phyloP scores from a whole-genome alignment of 2,888 invertebrate genomes.

The Tetragonisca angustula region DNA sequence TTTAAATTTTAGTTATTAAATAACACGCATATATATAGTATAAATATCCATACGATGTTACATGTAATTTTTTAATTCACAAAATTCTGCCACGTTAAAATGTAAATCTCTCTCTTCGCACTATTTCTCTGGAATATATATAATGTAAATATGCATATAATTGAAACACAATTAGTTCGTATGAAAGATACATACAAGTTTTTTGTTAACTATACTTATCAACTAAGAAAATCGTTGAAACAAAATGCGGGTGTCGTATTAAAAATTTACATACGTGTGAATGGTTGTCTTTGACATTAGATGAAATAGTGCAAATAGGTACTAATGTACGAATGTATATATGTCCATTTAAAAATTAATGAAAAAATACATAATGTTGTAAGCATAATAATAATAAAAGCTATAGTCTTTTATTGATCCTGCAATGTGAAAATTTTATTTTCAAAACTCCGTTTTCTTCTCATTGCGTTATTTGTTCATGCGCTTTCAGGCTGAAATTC shows the following conservation, averaged over 20 bases:
- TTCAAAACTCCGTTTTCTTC: conserved; percentile 3
- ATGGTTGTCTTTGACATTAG: conserved; percentile 25
- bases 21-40: not conserved
- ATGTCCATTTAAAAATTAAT: conserved; percentile 26
- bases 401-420: not conserved
- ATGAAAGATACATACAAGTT: not conserved
- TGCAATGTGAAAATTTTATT: conserved; percentile 2
- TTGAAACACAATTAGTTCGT: conserved; percentile 4
- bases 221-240: conserved; percentile 1
- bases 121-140: conserved; percentile 13
- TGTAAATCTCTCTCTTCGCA: conserved; percentile 11
- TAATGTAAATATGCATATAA: conserved; percentile 5
- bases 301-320: conserved; percentile 35
- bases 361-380: conserved; percentile 38
- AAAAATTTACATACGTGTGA: conserved; percentile 3
- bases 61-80: conserved; percentile 2
- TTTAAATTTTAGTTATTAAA: conserved; percentile 1
- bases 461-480: not conserved
- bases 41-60: not conserved
- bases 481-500: conserved; percentile 35
- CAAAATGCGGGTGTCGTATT: not conserved
- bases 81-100: not conserved
- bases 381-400: conserved; percentile 12
- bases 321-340: conserved; percentile 44
- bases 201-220: conserved; percentile 7